Conservation (phyloP, 1,140 invertebrate species). For the Trissolcus basalis region DNA sequence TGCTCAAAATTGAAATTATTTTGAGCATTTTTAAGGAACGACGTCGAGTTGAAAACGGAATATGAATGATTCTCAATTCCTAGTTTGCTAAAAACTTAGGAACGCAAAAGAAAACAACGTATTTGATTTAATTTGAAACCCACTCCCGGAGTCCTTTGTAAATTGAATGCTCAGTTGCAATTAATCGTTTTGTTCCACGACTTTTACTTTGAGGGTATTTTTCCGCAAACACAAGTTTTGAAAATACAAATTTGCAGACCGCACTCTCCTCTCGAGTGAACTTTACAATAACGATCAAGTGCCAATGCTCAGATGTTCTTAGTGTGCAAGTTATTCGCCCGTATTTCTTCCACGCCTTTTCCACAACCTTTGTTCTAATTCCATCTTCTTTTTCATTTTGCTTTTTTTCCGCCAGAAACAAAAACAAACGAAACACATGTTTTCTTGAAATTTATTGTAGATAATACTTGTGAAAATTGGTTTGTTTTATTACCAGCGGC, state of each 20-base stretch:
- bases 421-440: constrained; percentile 18
- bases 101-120: too few relatives aligned
- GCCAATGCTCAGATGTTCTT: constrained; percentile 30
- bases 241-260: constrained; percentile 39
- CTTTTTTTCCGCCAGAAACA: background rate
- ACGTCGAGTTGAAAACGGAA: too few relatives aligned
- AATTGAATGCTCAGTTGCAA: constrained; percentile 17
- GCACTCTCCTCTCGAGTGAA: constrained; percentile 3
- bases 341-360: constrained; percentile 13
- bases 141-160: background rate
- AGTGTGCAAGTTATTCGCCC: constrained; percentile 15
- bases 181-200: constrained; percentile 1
- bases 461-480: constrained; percentile 27
- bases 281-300: constrained; percentile 32
- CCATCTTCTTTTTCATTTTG: constrained; percentile 24
- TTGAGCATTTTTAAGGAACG: too few relatives aligned
- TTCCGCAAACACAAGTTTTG: constrained; percentile 20
- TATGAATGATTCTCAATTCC: too few relatives aligned
- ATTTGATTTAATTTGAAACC: too few relatives aligned
- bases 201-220: background rate
- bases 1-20: too few relatives aligned
- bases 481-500: constrained; percentile 6
- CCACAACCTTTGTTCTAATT: constrained; percentile 12
- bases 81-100: too few relatives aligned
- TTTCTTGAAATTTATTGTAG: constrained; percentile 16